Base-by-base conservation (phyloP, 1,140 invertebrate genomes). In the Babylonia areolata region DNA sequence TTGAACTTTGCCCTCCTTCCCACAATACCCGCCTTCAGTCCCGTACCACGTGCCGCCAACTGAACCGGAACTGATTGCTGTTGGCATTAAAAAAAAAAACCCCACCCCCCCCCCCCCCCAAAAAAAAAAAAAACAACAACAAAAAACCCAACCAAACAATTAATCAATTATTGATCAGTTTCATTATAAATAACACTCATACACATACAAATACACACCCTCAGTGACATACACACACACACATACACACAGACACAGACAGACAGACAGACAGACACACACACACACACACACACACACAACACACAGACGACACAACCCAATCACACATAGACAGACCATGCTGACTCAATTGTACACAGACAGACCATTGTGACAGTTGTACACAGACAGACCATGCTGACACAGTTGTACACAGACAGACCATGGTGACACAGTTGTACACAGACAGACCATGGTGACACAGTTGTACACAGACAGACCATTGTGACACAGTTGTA, bases 1-100 rank as follows among this genome's bases (percentile, higher is more conserved):
- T 89, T 93, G 80, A 94, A 94, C 79, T 91, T 91, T 15, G 90
- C 88, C 77, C 90, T 90, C 46, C 89, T 86, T 15, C 92, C 91
- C 37, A 92, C 90, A 71, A 92, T 90, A 5, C 91, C 93, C 5
- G 88, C 88, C 15, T 87, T 90, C 17, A 94, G 80, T 5, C 93
- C 93, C 54, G 89, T 90, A 15, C 93, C 93, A 37, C 89, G 85
- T 0, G 90, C 89, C 15, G 73, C 73, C 81, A 89, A 91, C 33
- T 85, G 81, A 46, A 82, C 71, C 17, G 81, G 84, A 17, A 73
- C 54, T 37, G 86, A 75, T 17, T 75, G 77, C 37, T 85, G 51
- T n/a, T n/a, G n/a, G n/a, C n/a, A n/a, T n/a, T n/a, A n/a, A n/a
- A n/a, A n/a, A n/a, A n/a, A n/a, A n/a, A n/a, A n/a, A n/a, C n/a